Conservation (phyloP, 2,797 vertebrate genomes). For the Smutsia gigantea region DNA sequence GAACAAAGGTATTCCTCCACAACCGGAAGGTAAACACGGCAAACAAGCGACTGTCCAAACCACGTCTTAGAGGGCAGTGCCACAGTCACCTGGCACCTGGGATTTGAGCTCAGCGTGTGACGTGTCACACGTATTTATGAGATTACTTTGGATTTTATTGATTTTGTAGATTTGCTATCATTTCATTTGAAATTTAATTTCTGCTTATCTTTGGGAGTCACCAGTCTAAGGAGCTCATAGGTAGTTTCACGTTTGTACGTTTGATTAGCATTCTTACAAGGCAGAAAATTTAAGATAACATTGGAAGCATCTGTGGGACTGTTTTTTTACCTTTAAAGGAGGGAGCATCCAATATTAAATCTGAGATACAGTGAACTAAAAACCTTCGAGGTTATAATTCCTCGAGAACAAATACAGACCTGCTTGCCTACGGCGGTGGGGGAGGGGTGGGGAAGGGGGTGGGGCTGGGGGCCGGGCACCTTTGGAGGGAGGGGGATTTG, state of each 20-base stretch:
- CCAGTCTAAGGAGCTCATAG: not conserved
- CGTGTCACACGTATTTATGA: not conserved
- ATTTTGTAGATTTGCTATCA: not conserved
- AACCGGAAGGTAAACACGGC: rapidly evolving
- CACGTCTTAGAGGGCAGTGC: rapidly evolving
- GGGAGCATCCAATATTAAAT: not conserved
- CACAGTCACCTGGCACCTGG: rapidly evolving
- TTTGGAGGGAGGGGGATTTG: not conserved
- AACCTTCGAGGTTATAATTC: not conserved
- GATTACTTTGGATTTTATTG: not conserved
- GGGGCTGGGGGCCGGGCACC: not conserved
- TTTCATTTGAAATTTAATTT: not conserved
- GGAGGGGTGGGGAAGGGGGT: too few species aligned
- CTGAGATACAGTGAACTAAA: not conserved
- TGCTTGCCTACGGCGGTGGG: rapidly evolving
- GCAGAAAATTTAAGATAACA: not conserved
- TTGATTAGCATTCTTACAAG: slow-evolving; percentile 16
- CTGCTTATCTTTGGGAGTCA: not conserved
- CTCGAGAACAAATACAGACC: not conserved
- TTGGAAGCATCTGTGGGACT: not conserved
- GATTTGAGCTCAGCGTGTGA: not conserved
- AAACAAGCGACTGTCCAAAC: not conserved
- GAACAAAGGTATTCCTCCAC: not conserved
- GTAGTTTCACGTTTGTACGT: not conserved
- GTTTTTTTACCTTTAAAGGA: not conserved